These are phyloP conservation scores for Euspilapteryx auroguttella DNA, from an alignment of 2,888 invertebrate species.

Conservation along the genomic window DNA sequence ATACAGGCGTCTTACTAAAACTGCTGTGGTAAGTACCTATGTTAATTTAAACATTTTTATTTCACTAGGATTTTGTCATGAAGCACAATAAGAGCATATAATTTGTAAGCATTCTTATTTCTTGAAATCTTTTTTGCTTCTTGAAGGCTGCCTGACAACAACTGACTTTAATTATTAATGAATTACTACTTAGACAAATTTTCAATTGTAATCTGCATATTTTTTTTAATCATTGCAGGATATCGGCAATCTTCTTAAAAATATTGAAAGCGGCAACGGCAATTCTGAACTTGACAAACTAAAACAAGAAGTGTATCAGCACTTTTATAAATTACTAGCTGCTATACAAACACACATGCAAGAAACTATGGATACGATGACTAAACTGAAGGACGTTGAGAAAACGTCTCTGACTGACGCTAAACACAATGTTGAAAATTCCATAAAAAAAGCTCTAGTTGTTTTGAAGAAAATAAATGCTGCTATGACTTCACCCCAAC, in stretches of 20 bases:
- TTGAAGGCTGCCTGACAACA: no score
- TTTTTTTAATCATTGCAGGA: no score
- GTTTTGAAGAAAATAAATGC: conserved; percentile 13
- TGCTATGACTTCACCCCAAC: no score
- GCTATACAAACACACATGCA: conserved; percentile 54
- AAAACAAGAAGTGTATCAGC: conserved; percentile 37
- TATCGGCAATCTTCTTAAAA: conserved; percentile 32
- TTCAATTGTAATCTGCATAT: no score
- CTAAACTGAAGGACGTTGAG: conserved; percentile 23
- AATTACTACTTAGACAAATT: no score
- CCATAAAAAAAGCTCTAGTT: conserved; percentile 23
- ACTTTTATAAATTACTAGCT: conserved; percentile 52
- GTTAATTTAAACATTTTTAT: no score
- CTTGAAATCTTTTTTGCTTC: no score
- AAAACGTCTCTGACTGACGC: conserved; percentile 25
- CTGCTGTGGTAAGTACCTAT: conserved; percentile 34
- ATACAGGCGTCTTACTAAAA: conserved; percentile 38
- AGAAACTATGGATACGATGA: conserved; percentile 28
- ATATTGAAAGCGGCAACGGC: conserved; percentile 26
- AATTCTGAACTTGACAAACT: conserved; percentile 20
- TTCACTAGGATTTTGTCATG: no score
- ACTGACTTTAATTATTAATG: no score
- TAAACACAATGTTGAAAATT: conserved; percentile 20
- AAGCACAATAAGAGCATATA: no score
- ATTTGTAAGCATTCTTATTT: no score